Conservation (phyloP, 2,113 vertebrate species). For the Aix galericulata region DNA sequence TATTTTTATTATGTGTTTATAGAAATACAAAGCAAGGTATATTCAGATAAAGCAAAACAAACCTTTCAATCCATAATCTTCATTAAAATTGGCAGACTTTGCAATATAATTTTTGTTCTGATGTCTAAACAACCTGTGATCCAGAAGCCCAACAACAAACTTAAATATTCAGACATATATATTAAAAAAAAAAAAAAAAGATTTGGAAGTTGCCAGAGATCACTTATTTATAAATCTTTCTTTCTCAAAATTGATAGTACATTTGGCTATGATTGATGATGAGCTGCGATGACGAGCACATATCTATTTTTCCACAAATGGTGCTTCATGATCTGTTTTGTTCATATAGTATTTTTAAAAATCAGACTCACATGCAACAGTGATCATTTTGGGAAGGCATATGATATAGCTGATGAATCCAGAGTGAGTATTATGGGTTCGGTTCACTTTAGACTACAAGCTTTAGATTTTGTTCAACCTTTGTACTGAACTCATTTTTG, state of each 20-base stretch:
- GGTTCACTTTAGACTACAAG: neutral
- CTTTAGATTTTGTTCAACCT: neutral
- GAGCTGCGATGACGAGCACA: neutral
- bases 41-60: slow-evolving; percentile 1
- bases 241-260: neutral
- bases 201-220: neutral
- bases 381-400: neutral
- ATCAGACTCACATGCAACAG: neutral
- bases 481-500: neutral
- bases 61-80: neutral
- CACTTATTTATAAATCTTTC: neutral
- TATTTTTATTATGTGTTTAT: neutral
- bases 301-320: neutral
- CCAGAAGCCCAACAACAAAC: neutral
- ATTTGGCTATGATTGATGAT: neutral
- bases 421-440: neutral
- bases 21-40: neutral
- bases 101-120: neutral
- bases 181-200: too few relatives aligned
- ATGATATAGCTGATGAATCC: neutral
- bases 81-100: neutral
- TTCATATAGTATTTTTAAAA: neutral
- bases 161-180: neutral
- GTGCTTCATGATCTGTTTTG: neutral
- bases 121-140: neutral